Conservation (phyloP, 2,888 invertebrate species). For the Epinotia bilunana region DNA sequence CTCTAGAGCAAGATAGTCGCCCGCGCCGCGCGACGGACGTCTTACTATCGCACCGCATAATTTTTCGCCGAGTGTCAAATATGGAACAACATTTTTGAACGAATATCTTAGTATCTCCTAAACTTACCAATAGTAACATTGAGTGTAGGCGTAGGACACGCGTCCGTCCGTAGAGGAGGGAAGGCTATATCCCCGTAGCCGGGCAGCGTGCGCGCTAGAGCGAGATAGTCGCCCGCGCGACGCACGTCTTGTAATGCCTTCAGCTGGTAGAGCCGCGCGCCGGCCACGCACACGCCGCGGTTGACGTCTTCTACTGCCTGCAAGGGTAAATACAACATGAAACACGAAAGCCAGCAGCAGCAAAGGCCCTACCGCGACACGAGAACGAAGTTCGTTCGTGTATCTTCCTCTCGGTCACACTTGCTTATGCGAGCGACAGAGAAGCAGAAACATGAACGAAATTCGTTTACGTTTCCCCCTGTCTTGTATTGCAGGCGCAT, state of each 20-base stretch:
- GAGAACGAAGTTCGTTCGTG: too few species aligned
- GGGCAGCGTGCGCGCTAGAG: constrained; percentile 92
- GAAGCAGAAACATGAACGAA: too few species aligned
- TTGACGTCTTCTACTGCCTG: constrained; percentile 97
- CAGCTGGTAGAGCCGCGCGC: constrained; percentile 96
- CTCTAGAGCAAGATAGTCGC: constrained; percentile 93
- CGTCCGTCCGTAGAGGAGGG: constrained; percentile 95
- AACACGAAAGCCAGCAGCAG: too few species aligned
- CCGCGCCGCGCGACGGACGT: constrained; percentile 90
- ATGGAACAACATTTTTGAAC: background rate
- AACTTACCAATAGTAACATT: constrained; percentile 88
- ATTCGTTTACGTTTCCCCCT: too few species aligned
- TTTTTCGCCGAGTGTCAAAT: too few species aligned
- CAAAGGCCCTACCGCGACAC: too few species aligned
- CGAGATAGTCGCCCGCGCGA: constrained; percentile 93
- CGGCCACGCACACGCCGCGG: constrained; percentile 95
- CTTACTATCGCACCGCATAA: constrained; percentile 14
- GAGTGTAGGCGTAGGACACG: constrained; percentile 84
- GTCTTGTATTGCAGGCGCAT: too few species aligned
- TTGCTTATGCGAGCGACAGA: too few species aligned
- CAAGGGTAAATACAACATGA: background rate
- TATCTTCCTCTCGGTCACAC: too few species aligned
- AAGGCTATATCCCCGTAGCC: constrained; percentile 98
- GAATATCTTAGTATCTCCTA: background rate
- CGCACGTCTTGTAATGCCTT: constrained; percentile 95